A percentile compares a stretch with the other conserved stretches of the same genome.
Evolutionary conservation across 2,888 invertebrate genomes (phyloP).

Genomic region (Pachymerium ferrugineum): DNA sequence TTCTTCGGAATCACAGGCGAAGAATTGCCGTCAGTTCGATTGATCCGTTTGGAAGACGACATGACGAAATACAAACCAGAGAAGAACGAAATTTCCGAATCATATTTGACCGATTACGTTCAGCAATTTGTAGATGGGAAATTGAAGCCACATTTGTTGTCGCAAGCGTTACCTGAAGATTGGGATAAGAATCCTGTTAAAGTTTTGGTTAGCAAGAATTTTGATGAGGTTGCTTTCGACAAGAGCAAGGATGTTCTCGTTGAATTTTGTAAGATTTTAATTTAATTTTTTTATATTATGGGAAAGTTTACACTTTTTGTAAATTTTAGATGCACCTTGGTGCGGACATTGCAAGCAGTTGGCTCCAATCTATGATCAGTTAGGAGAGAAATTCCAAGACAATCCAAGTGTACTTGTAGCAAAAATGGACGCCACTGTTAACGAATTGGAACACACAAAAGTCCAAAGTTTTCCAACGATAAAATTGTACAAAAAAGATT

Average conservation of each 20-base stretch:
- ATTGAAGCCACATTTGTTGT: conserved; percentile 89
- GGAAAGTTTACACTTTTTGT: background rate
- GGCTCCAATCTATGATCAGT: conserved; percentile 91
- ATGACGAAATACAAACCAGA: conserved; percentile 97
- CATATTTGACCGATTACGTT: conserved; percentile 71
- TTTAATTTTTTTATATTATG: background rate
- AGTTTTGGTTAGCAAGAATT: conserved; percentile 87
- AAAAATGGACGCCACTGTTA: conserved; percentile 97
- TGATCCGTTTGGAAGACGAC: conserved; percentile 92
- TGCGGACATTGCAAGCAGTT: conserved; percentile 96
- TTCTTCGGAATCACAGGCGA: conserved; percentile 98
- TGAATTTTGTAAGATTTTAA: conserved; percentile 70
- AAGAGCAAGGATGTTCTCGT: conserved; percentile 86
- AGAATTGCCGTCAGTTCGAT: conserved; percentile 81
- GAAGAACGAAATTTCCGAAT: conserved; percentile 62
- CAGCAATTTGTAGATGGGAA: conserved; percentile 83
- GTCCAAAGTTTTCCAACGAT: conserved; percentile 92
- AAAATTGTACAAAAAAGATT: conserved; percentile 86
- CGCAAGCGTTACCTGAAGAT: conserved; percentile 89
- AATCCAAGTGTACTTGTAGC: conserved; percentile 76
- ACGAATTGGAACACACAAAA: conserved; percentile 94
- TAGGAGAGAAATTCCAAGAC: conserved; percentile 87
- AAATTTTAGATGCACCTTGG: conserved; percentile 77
- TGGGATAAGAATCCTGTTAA: conserved; percentile 96
- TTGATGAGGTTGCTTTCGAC: conserved; percentile 85